Base-by-base conservation (phyloP, 2,888 invertebrate genomes). In the Drosophila setosimentum region DNA sequence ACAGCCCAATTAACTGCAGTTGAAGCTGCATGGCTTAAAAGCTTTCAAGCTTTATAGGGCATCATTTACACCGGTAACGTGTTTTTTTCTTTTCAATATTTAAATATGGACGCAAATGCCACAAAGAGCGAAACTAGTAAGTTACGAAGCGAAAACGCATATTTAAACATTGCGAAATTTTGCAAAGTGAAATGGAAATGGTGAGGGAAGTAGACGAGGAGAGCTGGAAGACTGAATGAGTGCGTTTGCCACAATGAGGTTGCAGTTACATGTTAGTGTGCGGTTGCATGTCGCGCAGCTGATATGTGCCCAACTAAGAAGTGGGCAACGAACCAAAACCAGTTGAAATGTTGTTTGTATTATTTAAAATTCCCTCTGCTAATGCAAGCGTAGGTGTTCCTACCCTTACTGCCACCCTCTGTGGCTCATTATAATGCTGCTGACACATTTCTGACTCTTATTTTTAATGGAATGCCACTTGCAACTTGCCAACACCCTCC, bases 281-380 rank as follows among this genome's bases (percentile, higher is more conserved):
- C 69, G 61, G 61, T 72, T 69, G 55, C 48, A 37, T 67, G 69
- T 68, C 69, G 61, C 78, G 50, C 53, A 45, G 74, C 61, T 78
- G 80, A 81, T 79, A 73, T 74, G 79, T 76, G 73, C 73, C 59
- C 45, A 66, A 69, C 80, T 71, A 67, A 68, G 68, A 57, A 59
- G 53, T 60, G 66, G 55, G 37, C 77, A 73, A 70, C 69, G 68
- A 58, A 55, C 72, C 68, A 65, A 67, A 74, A 60, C 68, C 71
- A 72, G 77, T 73, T 79, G 76, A 83, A 89, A 83, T 87, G 85
- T 60, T 85, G 89, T 77, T 79, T 73, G 55, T 78, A 78, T 83
- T 85, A 89, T 87, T 85, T 80, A 80, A 87, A 84, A 87, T 89
- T 87, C 83, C 58, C 74, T 67, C 51, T 64, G 59, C 67, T 68